phyloP scores from a whole-genome alignment of 2,797 vertebrate genomes.

The Chaunax sp. region DNA sequence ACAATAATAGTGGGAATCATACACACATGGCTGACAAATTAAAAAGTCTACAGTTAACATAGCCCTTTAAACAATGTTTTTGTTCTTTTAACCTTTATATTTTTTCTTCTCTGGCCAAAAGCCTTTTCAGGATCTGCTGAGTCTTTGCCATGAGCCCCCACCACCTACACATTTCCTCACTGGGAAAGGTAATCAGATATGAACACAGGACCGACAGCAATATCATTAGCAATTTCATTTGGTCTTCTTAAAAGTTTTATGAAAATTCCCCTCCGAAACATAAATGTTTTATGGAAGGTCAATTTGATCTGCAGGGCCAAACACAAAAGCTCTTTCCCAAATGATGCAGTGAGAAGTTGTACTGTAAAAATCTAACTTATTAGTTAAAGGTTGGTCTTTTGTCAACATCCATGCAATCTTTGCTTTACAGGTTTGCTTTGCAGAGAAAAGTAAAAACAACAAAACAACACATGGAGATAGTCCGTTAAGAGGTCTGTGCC shows the following conservation, averaged over 20 bases:
- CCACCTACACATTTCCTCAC: conserved; percentile 1
- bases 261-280: conserved; percentile 48
- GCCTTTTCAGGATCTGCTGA: neutral
- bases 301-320: conserved; percentile 51
- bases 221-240: conserved; percentile 52
- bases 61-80: conserved; percentile 14
- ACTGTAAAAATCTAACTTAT: conserved; percentile 25
- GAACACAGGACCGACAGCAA: conserved; percentile 41
- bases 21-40: neutral
- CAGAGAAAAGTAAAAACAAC: neutral
- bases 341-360: conserved; percentile 16
- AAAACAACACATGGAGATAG: neutral
- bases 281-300: conserved; percentile 64
- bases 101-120: conserved; percentile 2
- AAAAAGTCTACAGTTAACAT: neutral
- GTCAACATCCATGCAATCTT: conserved; percentile 9
- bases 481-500: neutral
- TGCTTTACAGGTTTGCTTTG: too few species aligned
- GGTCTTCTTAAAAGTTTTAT: conserved; percentile 56
- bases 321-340: conserved; percentile 48
- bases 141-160: conserved; percentile 10
- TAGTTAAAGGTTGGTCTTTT: conserved; percentile 31
- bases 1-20: neutral
- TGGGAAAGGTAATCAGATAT: conserved; percentile 23
- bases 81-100: neutral